Evolutionary conservation across 2,888 invertebrate genomes (phyloP).

Genomic region (Drosophila robusta): DNA sequence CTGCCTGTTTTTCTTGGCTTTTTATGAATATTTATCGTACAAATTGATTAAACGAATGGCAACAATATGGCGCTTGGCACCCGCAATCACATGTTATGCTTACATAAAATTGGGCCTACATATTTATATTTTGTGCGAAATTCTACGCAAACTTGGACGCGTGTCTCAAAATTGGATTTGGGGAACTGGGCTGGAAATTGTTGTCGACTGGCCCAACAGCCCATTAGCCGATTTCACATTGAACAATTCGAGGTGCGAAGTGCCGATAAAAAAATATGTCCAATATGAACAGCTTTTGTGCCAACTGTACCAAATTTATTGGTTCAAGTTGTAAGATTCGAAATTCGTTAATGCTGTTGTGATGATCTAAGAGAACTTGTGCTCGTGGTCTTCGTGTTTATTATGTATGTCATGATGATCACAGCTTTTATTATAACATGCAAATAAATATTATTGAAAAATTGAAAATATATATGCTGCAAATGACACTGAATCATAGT

Average conservation of each 20-base stretch:
- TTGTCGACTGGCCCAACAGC: slow-evolving; percentile 44
- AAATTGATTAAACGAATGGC: slow-evolving; percentile 57
- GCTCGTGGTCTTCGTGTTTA: background rate
- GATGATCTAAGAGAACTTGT: slow-evolving; percentile 4
- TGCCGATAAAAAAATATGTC: slow-evolving; percentile 3
- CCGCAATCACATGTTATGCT: slow-evolving; percentile 54
- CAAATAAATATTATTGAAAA: background rate
- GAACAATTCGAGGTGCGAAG: slow-evolving; percentile 35
- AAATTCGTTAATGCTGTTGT: background rate
- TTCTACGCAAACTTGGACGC: slow-evolving; percentile 62
- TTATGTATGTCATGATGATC: background rate
- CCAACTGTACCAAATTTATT: slow-evolving; percentile 44
- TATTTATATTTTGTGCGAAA: slow-evolving; percentile 54
- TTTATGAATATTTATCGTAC: slow-evolving; percentile 62
- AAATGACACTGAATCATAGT: background rate
- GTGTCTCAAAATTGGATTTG: slow-evolving; percentile 47
- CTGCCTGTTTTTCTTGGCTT: slow-evolving; percentile 49
- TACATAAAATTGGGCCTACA: slow-evolving; percentile 42
- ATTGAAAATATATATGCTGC: background rate
- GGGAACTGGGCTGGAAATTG: slow-evolving; percentile 16
- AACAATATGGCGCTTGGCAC: slow-evolving; percentile 29
- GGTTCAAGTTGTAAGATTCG: background rate
- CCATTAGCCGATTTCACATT: slow-evolving; percentile 50
- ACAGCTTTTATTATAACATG: background rate
- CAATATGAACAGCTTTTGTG: slow-evolving; percentile 8